A percentile compares a stretch with the other conserved stretches of the same genome.
Conservation (phyloP, 2,113 vertebrate genomes). For the Leuciscus idus region DNA sequence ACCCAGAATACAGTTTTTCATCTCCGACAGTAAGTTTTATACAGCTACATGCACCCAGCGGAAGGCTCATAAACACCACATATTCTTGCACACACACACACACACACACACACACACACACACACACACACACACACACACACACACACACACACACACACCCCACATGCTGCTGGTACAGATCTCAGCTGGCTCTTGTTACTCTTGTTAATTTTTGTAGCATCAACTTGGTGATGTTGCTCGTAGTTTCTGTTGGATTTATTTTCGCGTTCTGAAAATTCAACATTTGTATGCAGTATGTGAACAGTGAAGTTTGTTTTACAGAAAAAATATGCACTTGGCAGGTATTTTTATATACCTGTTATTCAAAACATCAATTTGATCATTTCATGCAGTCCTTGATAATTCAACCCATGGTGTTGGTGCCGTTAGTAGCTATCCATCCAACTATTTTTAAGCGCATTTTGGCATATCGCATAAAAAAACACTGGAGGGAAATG, state of each 20-base stretch:
- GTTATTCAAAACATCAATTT: too few relatives aligned
- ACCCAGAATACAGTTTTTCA: not conserved
- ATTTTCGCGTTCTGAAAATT: not conserved
- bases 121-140: not conserved
- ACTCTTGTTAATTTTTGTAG: conserved; percentile 12
- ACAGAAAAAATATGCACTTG: too few relatives aligned
- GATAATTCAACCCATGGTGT: not conserved
- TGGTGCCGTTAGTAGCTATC: not conserved
- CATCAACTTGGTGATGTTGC: not conserved
- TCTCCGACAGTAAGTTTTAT: not conserved
- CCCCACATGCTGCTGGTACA: conserved; percentile 11
- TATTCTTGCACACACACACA: not conserved
- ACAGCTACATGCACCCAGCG: not conserved
- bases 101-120: not conserved
- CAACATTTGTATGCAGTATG: not conserved
- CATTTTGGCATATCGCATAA: too few relatives aligned
- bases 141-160: not conserved
- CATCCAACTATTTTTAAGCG: too few relatives aligned
- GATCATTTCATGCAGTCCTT: too few relatives aligned
- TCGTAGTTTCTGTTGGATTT: conserved; percentile 4
- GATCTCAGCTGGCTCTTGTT: not conserved
- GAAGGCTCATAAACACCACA: not conserved
- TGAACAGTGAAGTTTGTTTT: too few relatives aligned
- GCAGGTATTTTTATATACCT: too few relatives aligned
- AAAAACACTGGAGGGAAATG: too few relatives aligned